Evolutionary conservation across 2,888 invertebrate genomes (phyloP), one percentile per base, ranked within the genome.

Genomic region (Ochropacha duplaris): DNA sequence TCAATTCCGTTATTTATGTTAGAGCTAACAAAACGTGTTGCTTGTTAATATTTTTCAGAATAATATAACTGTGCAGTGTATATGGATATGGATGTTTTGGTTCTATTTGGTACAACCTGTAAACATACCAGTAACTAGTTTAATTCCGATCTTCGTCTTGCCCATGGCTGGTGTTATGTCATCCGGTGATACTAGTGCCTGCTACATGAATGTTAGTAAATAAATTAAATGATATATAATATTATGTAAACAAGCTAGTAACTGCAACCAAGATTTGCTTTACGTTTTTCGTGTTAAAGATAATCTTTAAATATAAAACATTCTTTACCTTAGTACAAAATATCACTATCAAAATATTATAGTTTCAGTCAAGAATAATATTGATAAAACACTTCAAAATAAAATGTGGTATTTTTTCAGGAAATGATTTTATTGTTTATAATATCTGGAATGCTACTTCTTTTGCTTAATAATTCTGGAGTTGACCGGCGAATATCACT

Each of bases 401-500:
- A 24, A 24, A n/a, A n/a, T n/a, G 24, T 56, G 39, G 19, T 19
- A 50, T 22, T 58, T 54, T 86, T 86, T 36, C 76, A 90, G 89
- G 88, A 88, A 31, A 71, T 66, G 4, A 58, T 83, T 49, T 61
- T 74, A 1, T 59, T 90, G n/a, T 79, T 77, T 49, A 52, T 90
- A 16, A 16, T 88, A 26, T 61, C 65, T 2, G 75, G 79, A 8
- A 86, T 87, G 84, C 3, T 88, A 4, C 36, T 79, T 55, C 57
- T 88, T 34, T 57, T 87, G 12, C 51, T 86, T 6, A 90, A 89
- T 54, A 85, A 87, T 56, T 81, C 84, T 39, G 88, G 86, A 0
- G 61, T 76, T 0, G 90, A 90, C 68, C 80, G 83, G 49, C 87
- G 90, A 2, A 28, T 89, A 3, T 71, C 74, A 1, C 49, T 86